Conservation (phyloP, 2,113 vertebrate genomes). For the Uria lomvia region DNA sequence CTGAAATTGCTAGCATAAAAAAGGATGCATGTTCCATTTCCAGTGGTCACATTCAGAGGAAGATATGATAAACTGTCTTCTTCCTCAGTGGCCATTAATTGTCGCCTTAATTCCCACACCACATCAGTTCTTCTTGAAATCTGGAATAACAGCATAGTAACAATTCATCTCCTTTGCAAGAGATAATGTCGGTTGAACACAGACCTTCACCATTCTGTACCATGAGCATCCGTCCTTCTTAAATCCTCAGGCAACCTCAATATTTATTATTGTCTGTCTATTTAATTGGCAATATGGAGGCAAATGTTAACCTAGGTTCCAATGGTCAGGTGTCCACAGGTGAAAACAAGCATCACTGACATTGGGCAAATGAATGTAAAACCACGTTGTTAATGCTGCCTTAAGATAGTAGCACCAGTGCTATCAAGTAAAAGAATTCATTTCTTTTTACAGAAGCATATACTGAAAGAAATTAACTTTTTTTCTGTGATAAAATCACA, state of each 20-base stretch:
- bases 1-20: slow-evolving; percentile 64
- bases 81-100: slow-evolving; percentile 52
- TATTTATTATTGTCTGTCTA: background rate
- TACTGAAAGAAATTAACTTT: background rate
- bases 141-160: slow-evolving; percentile 44
- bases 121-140: slow-evolving; percentile 27
- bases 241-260: background rate
- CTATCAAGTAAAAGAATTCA: background rate
- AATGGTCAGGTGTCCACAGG: background rate
- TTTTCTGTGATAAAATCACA: background rate
- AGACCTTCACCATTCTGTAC: background rate
- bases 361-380: background rate
- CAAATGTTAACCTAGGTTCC: background rate
- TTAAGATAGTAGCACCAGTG: background rate
- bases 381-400: background rate
- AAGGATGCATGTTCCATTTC: slow-evolving; percentile 62
- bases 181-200: background rate
- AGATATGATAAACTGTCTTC: slow-evolving; percentile 4
- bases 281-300: background rate
- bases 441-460: background rate
- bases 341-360: background rate
- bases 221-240: background rate
- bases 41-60: slow-evolving; percentile 66
- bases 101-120: slow-evolving; percentile 13
- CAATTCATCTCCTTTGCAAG: background rate